These are phyloP conservation scores for Meloidogyne floridensis DNA, from an alignment of 1,140 invertebrate genomes.

Conservation along the genomic window DNA sequence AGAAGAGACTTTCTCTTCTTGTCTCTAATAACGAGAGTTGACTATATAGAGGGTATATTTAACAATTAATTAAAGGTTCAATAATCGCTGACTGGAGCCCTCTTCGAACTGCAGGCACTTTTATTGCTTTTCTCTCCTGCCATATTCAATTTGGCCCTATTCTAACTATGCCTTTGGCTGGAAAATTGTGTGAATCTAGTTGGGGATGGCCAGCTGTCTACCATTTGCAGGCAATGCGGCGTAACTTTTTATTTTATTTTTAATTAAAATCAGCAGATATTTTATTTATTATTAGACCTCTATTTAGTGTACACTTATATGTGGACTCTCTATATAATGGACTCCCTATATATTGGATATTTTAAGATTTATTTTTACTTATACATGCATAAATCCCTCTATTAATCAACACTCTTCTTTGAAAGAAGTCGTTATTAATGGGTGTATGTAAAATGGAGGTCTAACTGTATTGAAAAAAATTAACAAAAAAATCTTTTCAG, in stretches of 20 bases:
- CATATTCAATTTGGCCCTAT: constrained; percentile 55
- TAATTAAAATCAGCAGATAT: neutral
- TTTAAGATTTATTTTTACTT: no score
- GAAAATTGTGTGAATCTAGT: constrained; percentile 45
- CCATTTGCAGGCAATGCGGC: constrained; percentile 47
- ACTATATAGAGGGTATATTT: no score
- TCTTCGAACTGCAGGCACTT: constrained; percentile 46
- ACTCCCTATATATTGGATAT: no score
- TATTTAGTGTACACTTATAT: no score
- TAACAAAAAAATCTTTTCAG: constrained; percentile 18
- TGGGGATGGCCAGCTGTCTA: constrained; percentile 53
- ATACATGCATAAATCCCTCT: no score
- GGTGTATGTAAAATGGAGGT: no score
- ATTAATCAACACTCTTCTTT: no score
- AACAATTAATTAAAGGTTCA: constrained; percentile 25
- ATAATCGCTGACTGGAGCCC: constrained; percentile 59
- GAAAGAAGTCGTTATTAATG: no score
- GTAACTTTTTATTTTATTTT: constrained; percentile 13
- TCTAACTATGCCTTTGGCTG: constrained; percentile 51
- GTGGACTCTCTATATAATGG: no score
- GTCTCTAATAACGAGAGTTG: no score
- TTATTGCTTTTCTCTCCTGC: constrained; percentile 53
- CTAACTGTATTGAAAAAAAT: neutral
- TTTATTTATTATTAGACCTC: neutral
- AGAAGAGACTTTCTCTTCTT: no score